phyloP scores from a whole-genome alignment of 92 coral and sea anemone genomes.

The Virgularia gustaviana region DNA sequence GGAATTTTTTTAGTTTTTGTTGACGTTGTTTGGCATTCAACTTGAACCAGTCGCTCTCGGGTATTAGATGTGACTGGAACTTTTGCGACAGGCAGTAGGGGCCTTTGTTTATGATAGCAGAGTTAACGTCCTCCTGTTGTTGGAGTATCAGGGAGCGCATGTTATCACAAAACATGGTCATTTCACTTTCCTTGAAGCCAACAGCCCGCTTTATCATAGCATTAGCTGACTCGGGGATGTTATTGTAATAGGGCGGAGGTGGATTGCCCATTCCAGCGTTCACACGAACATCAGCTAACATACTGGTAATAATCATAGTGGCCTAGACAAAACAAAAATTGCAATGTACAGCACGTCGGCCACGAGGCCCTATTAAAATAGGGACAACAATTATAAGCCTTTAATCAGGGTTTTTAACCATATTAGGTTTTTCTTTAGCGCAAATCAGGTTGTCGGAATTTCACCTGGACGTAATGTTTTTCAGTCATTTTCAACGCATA shows the following conservation, averaged over 20 bases:
- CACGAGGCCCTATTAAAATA: no score
- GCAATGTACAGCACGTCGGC: no score
- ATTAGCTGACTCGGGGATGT: conserved; percentile 30
- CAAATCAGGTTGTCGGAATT: no score
- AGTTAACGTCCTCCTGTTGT: conserved; percentile 45
- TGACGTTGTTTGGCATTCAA: conserved; percentile 48
- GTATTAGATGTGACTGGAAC: conserved; percentile 7
- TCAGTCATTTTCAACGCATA: no score
- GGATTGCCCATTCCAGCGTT: conserved; percentile 19
- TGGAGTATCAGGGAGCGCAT: conserved; percentile 44
- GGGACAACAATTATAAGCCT: no score
- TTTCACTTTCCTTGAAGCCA: conserved; percentile 38
- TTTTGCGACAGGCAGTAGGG: conserved; percentile 37
- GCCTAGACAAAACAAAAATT: not conserved
- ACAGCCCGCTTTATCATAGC: conserved; percentile 44
- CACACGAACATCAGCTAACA: conserved; percentile 10
- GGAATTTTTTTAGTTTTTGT: conserved; percentile 38
- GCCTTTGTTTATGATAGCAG: conserved; percentile 52
- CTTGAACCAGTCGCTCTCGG: conserved; percentile 45
- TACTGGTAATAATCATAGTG: conserved; percentile 9
- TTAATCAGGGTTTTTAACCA: no score
- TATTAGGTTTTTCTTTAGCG: no score
- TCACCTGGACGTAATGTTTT: no score
- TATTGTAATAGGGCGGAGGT: conserved; percentile 11
- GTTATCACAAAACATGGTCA: conserved; percentile 43